Conservation (phyloP, 2,113 vertebrate genomes). For the Protobothrops flavoviridis region DNA sequence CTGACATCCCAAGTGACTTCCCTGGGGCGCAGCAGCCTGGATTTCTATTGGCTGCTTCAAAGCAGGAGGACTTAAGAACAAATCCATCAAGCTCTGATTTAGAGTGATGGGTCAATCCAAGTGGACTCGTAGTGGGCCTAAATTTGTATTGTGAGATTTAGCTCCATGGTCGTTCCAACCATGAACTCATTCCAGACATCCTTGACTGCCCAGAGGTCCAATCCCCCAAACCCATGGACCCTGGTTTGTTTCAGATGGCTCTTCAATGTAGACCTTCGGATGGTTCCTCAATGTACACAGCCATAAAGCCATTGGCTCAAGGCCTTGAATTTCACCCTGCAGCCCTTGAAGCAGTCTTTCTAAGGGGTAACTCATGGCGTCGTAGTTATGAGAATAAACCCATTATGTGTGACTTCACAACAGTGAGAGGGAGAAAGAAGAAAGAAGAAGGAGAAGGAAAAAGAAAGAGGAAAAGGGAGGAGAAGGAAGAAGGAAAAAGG, state of each 20-base stretch:
- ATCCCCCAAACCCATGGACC: background rate
- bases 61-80: background rate
- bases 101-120: background rate
- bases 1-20: background rate
- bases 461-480: background rate
- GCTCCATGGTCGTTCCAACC: background rate
- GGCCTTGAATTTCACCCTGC: background rate
- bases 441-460: background rate
- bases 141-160: background rate
- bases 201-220: background rate
- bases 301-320: background rate
- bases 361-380: background rate
- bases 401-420: background rate
- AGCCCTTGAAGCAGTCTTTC: background rate
- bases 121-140: background rate
- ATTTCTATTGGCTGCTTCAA: background rate
- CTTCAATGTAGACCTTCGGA: background rate
- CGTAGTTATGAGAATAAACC: background rate
- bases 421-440: background rate
- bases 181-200: background rate
- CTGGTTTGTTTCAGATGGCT: background rate
- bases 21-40: background rate
- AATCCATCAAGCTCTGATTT: background rate
- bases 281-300: background rate
- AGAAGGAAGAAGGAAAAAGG: no score